Evolutionary conservation across 2,113 vertebrate genomes (phyloP), one percentile per base, ranked within the genome.

Genomic region (Ptilorrhoa leucosticta): DNA sequence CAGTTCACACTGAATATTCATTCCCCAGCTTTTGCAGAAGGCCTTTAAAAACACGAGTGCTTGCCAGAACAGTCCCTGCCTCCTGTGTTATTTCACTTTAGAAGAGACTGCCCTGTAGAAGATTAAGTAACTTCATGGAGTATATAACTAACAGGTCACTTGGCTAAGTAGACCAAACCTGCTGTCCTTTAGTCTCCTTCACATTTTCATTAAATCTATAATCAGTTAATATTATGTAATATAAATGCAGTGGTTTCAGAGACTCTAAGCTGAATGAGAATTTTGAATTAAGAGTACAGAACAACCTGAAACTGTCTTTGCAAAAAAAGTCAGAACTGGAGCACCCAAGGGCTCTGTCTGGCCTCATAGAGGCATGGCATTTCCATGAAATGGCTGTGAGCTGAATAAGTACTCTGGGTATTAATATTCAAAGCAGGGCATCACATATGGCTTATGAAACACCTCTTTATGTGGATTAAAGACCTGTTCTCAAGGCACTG

Each of bases 351-450:
- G 88, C 85, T 95, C 33, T 0, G 51, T 95, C 71, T 81, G 79
- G 90, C 72, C 86, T 93, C 85, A 78, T 3, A 89, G 83, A 90
- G 60, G 42, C 83, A 77, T 33, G 1, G 57, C 44, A 48, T 87
- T 94, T 86, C 92, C 81, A 75, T 70, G 83, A 90, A 94, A 75
- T 57, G 73, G 69, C 83, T 94, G 69, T 84, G 89, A 96, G 84
- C 91, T 95, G 96, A 90, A 90, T 90, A 87, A 96, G 61, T 7
- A 13, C 42, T 78, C 60, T 89, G 40, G 37, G 22, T 92, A 94
- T 94, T 96, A 96, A 94, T 96, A 93, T 95, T 95, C 94, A 95
- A 96, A 97, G 69, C 80, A 93, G 69, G 72, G 23, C 85, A 93
- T 84, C 86, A 48, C 90, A 69, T 79, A 86, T 22, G 61, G 83